Percentiles rank a stretch among this genome's conserved stretches.
Conservation (phyloP, 92 coral and sea anemone species). For the Chrysogorgia sp. region DNA sequence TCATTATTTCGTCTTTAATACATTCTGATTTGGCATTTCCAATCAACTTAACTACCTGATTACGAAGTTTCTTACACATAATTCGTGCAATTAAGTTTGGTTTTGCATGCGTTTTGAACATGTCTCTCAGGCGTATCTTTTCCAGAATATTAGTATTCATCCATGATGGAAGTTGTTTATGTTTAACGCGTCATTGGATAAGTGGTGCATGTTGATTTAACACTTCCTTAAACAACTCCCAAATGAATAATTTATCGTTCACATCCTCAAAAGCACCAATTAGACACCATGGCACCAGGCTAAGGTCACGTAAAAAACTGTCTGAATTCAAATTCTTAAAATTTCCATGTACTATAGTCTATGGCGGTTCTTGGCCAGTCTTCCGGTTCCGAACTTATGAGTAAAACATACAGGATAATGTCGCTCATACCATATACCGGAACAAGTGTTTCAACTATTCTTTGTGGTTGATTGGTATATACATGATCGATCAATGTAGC, state of each 20-base stretch:
- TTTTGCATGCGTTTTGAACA: constrained; percentile 8
- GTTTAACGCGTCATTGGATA: too few relatives aligned
- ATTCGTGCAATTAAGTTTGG: constrained; percentile 5
- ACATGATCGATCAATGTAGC: constrained; percentile 12
- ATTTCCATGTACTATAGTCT: neutral
- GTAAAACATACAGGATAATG: constrained; percentile 18
- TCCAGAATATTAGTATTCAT: neutral
- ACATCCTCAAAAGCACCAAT: too few relatives aligned
- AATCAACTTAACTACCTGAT: constrained; percentile 5
- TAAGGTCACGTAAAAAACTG: too few relatives aligned
- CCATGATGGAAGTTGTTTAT: too few relatives aligned
- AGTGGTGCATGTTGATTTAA: too few relatives aligned
- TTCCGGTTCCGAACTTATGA: neutral
- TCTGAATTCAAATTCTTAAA: too few relatives aligned
- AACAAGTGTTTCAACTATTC: constrained; percentile 4
- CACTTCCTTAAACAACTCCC: too few relatives aligned
- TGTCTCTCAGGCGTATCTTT: constrained; percentile 16
- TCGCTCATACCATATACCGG: constrained; percentile 3
- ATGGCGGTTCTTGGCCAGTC: neutral
- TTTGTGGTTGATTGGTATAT: neutral
- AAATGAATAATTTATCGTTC: too few relatives aligned
- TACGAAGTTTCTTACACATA: constrained; percentile 8
- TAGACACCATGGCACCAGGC: too few relatives aligned
- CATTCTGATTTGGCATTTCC: constrained; percentile 12
- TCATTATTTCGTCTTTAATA: constrained; percentile 13